These are phyloP conservation scores for Diarsia dahlii DNA, from an alignment of 2,888 invertebrate species.

Conservation along the genomic window DNA sequence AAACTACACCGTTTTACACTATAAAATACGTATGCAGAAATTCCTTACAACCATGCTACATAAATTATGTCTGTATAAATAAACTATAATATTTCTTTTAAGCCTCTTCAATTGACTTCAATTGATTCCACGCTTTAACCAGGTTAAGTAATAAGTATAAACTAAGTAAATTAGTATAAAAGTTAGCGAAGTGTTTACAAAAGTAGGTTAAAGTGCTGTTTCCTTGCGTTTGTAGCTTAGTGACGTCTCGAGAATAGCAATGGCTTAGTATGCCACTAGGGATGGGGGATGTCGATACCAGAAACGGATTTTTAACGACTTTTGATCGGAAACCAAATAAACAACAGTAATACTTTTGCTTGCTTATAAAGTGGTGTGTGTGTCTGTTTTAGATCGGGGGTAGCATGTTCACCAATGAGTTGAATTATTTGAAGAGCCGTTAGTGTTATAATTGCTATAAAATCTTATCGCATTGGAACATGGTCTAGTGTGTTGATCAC, in stretches of 20 bases:
- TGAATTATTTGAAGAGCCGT: background rate
- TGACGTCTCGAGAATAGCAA: conserved; percentile 39
- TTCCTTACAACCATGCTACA: background rate
- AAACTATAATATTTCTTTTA: conserved; percentile 2
- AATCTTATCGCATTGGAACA: background rate
- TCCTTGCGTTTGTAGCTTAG: conserved; percentile 47
- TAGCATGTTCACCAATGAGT: background rate
- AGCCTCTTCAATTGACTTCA: conserved; percentile 33
- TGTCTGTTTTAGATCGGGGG: no score
- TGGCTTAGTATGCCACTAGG: conserved; percentile 28
- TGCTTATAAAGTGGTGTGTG: background rate
- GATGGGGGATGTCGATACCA: conserved; percentile 35
- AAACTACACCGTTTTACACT: background rate
- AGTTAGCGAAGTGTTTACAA: conserved; percentile 39
- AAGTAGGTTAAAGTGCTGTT: conserved; percentile 44
- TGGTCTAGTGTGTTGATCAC: background rate
- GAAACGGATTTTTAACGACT: background rate
- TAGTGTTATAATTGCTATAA: background rate
- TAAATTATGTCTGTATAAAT: background rate
- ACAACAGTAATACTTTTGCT: background rate
- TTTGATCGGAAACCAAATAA: background rate
- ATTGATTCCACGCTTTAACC: conserved; percentile 16
- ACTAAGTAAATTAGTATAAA: conserved; percentile 51
- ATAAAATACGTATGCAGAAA: background rate
- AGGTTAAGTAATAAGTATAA: conserved; percentile 24